Evolutionary conservation across 2,113 vertebrate species (phyloP).

Genomic region (Albula goreensis): DNA sequence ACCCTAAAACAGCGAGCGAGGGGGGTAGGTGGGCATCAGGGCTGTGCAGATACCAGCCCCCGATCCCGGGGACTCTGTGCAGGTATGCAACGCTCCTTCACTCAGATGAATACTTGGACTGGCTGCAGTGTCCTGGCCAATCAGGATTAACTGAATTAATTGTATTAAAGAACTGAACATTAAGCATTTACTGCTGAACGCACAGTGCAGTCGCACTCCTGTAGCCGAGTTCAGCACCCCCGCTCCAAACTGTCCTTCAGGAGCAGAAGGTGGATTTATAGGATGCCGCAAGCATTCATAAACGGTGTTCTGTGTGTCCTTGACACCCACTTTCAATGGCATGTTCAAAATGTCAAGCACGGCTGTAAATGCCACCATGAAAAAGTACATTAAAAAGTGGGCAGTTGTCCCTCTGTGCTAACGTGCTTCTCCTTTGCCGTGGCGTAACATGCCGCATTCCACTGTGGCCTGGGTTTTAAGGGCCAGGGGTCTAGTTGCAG

Average conservation of each 20-base stretch:
- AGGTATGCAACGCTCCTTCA: too few species aligned
- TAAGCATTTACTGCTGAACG: too few species aligned
- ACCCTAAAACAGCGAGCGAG: slow-evolving; percentile 43
- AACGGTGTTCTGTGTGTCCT: background rate
- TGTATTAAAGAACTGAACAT: too few species aligned
- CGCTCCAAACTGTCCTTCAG: background rate
- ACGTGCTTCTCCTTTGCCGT: background rate
- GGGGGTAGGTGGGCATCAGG: background rate
- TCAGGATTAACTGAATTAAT: too few species aligned
- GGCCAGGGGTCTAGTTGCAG: background rate
- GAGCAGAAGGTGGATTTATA: background rate
- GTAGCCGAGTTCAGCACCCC: too few species aligned
- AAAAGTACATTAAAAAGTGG: background rate
- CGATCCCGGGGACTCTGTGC: background rate
- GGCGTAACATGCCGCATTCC: too few species aligned
- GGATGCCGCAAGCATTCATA: background rate
- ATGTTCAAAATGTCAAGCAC: background rate
- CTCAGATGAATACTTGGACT: too few species aligned
- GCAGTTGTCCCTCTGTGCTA: background rate
- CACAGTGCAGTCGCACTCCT: too few species aligned
- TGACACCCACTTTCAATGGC: background rate
- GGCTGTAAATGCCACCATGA: background rate
- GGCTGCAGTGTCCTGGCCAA: too few species aligned
- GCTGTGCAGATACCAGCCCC: background rate
- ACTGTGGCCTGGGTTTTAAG: background rate